These are phyloP conservation scores for Oligia fasciuncula DNA, from an alignment of 2,888 invertebrate species.

Conservation along the genomic window DNA sequence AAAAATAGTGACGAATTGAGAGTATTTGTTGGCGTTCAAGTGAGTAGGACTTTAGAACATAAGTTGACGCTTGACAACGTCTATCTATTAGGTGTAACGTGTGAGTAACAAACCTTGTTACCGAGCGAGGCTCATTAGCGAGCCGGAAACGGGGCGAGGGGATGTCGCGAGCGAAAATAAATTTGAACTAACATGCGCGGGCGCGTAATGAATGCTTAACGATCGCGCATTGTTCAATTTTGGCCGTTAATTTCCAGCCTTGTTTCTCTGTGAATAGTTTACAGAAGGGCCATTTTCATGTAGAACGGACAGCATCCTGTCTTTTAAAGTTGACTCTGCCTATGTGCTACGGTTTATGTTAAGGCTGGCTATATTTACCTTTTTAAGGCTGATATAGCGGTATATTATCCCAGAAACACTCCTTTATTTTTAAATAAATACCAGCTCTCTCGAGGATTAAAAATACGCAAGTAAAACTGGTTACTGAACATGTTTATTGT, in stretches of 20 bases:
- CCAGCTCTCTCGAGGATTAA: constrained; percentile 34
- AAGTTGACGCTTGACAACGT: constrained; percentile 36
- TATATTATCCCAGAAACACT: constrained; percentile 21
- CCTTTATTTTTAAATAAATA: constrained; percentile 32
- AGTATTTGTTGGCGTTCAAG: constrained; percentile 26
- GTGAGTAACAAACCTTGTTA: constrained; percentile 63
- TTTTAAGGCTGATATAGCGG: constrained; percentile 31
- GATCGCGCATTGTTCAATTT: constrained; percentile 66
- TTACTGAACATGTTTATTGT: constrained; percentile 42
- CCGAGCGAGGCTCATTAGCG: constrained; percentile 70
- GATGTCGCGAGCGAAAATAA: constrained; percentile 76
- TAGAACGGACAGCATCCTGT: constrained; percentile 38
- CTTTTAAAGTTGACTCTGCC: not conserved
- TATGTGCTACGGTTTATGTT: constrained; percentile 1
- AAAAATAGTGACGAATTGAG: constrained; percentile 17
- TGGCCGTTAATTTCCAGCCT: constrained; percentile 53
- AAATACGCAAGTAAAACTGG: constrained; percentile 39
- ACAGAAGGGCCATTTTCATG: constrained; percentile 26
- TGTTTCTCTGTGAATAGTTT: constrained; percentile 35
- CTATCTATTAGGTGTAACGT: constrained; percentile 53
- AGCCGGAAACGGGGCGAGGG: constrained; percentile 73
- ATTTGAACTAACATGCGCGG: constrained; percentile 69
- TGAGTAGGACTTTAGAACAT: constrained; percentile 7
- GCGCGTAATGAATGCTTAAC: constrained; percentile 72
- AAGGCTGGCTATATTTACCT: not conserved